Evolutionary conservation across 2,888 invertebrate species (phyloP).

Genomic region (Itoplectis maculator): DNA sequence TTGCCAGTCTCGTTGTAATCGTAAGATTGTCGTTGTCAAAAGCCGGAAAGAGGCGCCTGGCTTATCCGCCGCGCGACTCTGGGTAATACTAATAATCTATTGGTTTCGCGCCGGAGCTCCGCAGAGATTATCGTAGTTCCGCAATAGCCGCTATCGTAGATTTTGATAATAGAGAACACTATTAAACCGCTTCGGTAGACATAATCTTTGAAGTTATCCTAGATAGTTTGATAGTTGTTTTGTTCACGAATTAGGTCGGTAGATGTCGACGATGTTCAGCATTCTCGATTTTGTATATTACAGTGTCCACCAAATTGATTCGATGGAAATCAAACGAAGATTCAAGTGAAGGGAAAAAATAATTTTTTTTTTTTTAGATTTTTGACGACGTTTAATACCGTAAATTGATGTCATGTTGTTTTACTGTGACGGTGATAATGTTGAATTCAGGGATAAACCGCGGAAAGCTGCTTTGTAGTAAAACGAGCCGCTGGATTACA

Average conservation of each 20-base stretch:
- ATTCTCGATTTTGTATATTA: not conserved
- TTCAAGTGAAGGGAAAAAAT: no score
- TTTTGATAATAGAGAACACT: conserved; percentile 28
- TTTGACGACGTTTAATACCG: no score
- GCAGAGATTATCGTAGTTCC: conserved; percentile 43
- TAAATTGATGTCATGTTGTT: no score
- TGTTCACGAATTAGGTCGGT: not conserved
- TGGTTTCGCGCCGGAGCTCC: conserved; percentile 33
- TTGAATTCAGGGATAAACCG: no score
- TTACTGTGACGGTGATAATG: no score
- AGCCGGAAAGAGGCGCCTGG: conserved; percentile 7
- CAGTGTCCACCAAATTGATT: not conserved
- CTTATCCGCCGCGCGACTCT: conserved; percentile 28
- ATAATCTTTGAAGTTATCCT: not conserved
- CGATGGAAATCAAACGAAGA: not conserved
- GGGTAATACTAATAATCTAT: conserved; percentile 18
- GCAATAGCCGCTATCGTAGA: conserved; percentile 44
- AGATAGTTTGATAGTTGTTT: conserved; percentile 2
- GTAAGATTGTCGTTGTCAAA: not conserved
- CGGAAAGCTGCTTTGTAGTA: not conserved
- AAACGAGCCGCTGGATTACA: not conserved
- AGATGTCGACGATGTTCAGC: not conserved
- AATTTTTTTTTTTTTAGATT: no score
- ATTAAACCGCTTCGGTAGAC: conserved; percentile 33
- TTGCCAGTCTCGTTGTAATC: not conserved